Conservation (phyloP, 2,797 vertebrate genomes). For the Aphelocoma californica region DNA sequence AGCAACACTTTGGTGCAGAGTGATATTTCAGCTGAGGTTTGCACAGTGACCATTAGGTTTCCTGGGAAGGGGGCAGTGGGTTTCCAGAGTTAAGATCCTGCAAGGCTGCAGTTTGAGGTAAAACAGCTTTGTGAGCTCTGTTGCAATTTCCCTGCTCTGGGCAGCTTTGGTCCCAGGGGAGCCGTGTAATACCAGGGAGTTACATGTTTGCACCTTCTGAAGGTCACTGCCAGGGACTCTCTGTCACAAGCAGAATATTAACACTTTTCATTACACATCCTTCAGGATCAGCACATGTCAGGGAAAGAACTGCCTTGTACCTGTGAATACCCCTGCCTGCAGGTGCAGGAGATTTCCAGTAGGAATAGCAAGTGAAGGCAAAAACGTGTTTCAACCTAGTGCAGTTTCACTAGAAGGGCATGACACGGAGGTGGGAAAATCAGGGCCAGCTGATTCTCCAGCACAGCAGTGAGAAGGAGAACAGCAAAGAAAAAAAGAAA, state of each 20-base stretch:
- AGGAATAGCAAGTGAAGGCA: neutral
- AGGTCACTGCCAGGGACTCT: neutral
- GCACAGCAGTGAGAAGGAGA: neutral
- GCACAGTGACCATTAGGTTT: rapidly evolving
- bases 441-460: rapidly evolving
- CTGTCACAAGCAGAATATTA: neutral
- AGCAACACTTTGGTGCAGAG: rapidly evolving
- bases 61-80: rapidly evolving
- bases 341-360: neutral
- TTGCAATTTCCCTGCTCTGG: neutral
- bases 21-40: neutral
- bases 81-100: neutral
- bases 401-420: neutral
- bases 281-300: neutral
- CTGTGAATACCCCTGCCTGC: neutral
- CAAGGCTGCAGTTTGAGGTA: neutral
- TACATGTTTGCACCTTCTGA: neutral
- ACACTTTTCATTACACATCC: neutral
- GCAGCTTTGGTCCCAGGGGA: rapidly evolving
- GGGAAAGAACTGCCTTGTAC: neutral
- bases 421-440: neutral
- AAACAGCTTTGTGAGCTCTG: neutral
- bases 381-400: neutral
- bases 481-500: rapidly evolving
- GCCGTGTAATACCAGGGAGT: neutral